phyloP scores from a whole-genome alignment of 2,888 invertebrate genomes.

The Leistus spinibarbis region DNA sequence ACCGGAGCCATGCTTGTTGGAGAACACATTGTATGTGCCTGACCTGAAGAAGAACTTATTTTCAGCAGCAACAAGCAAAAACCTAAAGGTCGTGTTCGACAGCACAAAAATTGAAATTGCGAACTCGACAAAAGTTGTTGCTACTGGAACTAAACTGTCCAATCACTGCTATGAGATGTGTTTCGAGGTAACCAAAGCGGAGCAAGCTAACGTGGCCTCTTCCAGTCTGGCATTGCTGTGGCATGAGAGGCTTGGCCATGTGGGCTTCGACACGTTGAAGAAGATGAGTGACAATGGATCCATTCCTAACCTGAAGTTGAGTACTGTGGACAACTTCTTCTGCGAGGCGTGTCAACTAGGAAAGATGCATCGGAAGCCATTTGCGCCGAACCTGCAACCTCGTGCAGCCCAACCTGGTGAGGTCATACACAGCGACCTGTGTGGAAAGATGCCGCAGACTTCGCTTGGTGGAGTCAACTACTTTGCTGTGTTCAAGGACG shows the following conservation, averaged over 20 bases:
- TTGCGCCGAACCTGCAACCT: constrained; percentile 1
- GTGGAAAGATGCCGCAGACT: neutral
- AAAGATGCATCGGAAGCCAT: constrained; percentile 33
- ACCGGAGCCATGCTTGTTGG: too few relatives aligned
- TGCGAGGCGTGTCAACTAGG: constrained; percentile 37
- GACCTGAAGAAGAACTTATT: constrained; percentile 40
- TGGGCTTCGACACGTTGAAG: constrained; percentile 37
- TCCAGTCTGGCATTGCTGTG: constrained; percentile 18
- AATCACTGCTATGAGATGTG: constrained; percentile 12
- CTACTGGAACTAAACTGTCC: neutral
- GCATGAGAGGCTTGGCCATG: constrained; percentile 43
- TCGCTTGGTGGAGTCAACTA: constrained; percentile 38
- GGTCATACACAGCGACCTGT: neutral
- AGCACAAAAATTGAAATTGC: constrained; percentile 1
- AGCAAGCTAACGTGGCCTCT: constrained; percentile 7
- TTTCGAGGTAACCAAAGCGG: neutral
- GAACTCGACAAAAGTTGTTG: constrained; percentile 10
- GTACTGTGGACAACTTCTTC: constrained; percentile 30
- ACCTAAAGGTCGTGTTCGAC: constrained; percentile 12
- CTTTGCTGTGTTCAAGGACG: constrained; percentile 42
- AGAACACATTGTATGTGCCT: too few relatives aligned
- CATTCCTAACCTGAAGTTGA: constrained; percentile 34
- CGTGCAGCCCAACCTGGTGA: neutral
- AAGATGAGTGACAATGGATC: constrained; percentile 39
- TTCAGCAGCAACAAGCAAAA: neutral